Percentiles rank a stretch among this genome's conserved stretches.
phyloP scores from a whole-genome alignment of 2,797 vertebrate species.

The Graptemys geographica region DNA sequence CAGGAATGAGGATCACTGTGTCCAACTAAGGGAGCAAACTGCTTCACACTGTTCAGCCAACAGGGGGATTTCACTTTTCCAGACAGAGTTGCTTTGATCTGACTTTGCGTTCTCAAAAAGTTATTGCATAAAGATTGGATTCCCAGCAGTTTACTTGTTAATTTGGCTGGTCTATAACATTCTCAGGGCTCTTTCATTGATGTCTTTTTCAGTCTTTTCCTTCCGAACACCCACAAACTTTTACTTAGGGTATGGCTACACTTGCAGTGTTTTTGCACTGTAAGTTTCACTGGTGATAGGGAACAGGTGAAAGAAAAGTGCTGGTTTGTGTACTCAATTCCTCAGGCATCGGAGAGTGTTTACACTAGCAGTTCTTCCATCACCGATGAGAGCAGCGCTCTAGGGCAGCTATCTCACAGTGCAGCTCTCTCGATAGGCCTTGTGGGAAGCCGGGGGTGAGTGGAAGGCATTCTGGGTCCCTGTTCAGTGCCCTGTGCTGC shows the following conservation, averaged over 20 bases:
- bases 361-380: no score
- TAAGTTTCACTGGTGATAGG: no score
- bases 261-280: no score
- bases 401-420: no score
- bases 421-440: no score
- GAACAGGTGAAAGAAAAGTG: no score
- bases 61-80: neutral
- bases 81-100: neutral
- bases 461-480: no score
- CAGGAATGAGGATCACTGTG: neutral
- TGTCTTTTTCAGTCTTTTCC: neutral
- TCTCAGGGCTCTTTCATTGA: neutral
- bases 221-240: neutral
- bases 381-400: no score
- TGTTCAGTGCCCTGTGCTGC: no score
- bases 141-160: neutral
- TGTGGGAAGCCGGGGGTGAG: no score
- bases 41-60: neutral
- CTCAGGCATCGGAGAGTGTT: no score
- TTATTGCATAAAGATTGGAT: fast-evolving
- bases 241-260: neutral
- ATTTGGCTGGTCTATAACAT: neutral
- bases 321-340: no score
- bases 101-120: neutral
- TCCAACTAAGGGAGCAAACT: neutral